Conservation (phyloP, 2,888 invertebrate genomes). For the Polietes domitor region DNA sequence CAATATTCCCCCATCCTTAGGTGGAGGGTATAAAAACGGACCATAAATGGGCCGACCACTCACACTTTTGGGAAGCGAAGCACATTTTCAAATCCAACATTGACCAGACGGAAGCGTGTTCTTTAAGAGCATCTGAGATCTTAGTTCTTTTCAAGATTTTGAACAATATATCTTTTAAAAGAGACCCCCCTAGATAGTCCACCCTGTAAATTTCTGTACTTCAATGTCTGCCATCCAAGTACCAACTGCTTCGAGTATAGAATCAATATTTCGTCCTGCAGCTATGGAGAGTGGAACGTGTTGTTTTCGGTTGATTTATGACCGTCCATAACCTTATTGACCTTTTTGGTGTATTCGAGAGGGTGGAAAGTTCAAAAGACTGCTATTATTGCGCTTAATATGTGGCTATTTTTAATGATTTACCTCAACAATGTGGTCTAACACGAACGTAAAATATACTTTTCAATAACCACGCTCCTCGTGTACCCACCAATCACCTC, state of each 20-base stretch:
- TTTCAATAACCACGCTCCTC: not conserved
- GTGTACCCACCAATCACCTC: not conserved
- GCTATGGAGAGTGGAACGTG: not conserved
- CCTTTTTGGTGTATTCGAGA: slow-evolving; percentile 6
- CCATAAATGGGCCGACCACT: no score
- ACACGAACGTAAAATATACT: not conserved
- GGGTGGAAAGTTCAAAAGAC: not conserved
- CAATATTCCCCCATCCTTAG: no score
- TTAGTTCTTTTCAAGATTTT: no score
- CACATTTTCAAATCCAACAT: no score
- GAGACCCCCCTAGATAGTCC: no score
- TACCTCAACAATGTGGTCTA: not conserved
- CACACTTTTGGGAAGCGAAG: no score
- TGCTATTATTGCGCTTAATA: not conserved
- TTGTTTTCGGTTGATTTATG: slow-evolving; percentile 55
- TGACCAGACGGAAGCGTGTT: no score
- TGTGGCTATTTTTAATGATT: slow-evolving; percentile 26
- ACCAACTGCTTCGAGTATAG: not conserved
- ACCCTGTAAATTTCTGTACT: no score
- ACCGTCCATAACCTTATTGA: slow-evolving; percentile 46
- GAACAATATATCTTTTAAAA: no score
- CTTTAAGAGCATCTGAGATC: no score
- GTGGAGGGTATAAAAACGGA: no score
- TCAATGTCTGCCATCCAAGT: not conserved
- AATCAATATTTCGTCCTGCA: slow-evolving; percentile 15